Percentiles rank a stretch among this genome's conserved stretches.
These are phyloP conservation scores for Kryptopterus vitreolus DNA, from an alignment of 2,797 vertebrate species.

Conservation along the genomic window DNA sequence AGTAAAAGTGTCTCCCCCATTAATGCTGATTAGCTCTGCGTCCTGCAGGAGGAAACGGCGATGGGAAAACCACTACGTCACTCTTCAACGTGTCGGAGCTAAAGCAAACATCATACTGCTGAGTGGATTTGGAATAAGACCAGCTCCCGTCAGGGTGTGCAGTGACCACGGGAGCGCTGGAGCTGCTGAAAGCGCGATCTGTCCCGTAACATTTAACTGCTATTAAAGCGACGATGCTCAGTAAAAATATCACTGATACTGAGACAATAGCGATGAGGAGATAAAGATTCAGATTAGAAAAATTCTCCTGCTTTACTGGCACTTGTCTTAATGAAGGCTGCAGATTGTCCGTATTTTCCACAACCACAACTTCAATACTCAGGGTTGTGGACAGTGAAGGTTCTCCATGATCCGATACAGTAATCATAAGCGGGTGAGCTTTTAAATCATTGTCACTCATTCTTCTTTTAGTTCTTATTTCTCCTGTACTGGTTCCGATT, in stretches of 20 bases:
- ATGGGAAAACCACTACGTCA: no score
- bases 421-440: not conserved
- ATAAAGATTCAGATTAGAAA: slow-evolving; percentile 46
- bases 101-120: slow-evolving; percentile 51
- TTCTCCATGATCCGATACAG: no score
- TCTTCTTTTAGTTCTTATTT: no score
- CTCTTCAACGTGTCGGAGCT: slow-evolving; percentile 32
- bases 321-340: slow-evolving; percentile 33
- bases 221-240: slow-evolving; percentile 48
- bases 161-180: slow-evolving; percentile 6
- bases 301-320: slow-evolving; percentile 28
- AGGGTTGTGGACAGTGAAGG: slow-evolving; percentile 48
- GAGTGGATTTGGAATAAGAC: slow-evolving; percentile 47
- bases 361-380: slow-evolving; percentile 49
- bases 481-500: no score
- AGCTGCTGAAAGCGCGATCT: not conserved
- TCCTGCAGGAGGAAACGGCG: no score
- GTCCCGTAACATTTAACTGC: slow-evolving; percentile 49
- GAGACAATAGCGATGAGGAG: slow-evolving; percentile 44
- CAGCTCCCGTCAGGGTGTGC: slow-evolving; percentile 45
- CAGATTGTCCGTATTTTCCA: slow-evolving; percentile 41
- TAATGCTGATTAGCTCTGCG: no score
- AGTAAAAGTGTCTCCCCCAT: not conserved
- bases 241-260: slow-evolving; percentile 52
- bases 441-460: no score